Evolutionary conservation across 1,140 invertebrate genomes (phyloP), one percentile per base, ranked within the genome.

Genomic region (Drosophila bocki): DNA sequence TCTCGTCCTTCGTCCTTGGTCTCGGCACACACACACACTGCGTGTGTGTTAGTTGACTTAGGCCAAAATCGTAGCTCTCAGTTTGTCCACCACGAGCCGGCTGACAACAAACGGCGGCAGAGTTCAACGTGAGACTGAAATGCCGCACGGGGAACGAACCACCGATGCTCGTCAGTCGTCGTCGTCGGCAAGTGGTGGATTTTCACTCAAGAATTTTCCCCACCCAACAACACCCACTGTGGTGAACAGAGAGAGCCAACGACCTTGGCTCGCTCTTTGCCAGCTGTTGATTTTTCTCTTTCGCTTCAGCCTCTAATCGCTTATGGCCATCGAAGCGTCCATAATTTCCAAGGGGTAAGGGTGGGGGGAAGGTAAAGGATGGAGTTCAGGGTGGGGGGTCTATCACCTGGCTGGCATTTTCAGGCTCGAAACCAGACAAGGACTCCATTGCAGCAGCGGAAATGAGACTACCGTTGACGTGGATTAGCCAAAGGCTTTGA

Each of bases 81-180:
- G 32, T 32, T 48, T 22, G 19, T 51, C 29, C 19, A 39, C 44
- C 64, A 50, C 47, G 47, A 56, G 58, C 50, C 47, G 58, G 67
- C 53, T 58, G 22, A 50, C 85, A 90, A 90, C 82, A 78, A 76
- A 61, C 78, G 84, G 67, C 85, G 50, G 79, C 85, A 78, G 71
- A 85, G 78, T 90, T 90, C 85, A 75, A 91, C 70, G 86, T 76
- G 53, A 85, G 78, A 90, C 85, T 90, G 71, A 90, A 90, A 85
- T 42, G 81, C 60, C 78, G 65, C 32, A 59, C 39, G 53, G 53
- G 53, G 45, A 39, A 51, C 22, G 22, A 48, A 44, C 33, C 53
- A 33, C 37, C 26, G 57, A 33, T 33, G 35, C 22, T 51, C 26
- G 26, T 13, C 33, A 11, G 13, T 1, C 19, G 7, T 54, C 19